Evolutionary conservation across 2,113 vertebrate species (phyloP).

Genomic region (Rallus limicola): DNA sequence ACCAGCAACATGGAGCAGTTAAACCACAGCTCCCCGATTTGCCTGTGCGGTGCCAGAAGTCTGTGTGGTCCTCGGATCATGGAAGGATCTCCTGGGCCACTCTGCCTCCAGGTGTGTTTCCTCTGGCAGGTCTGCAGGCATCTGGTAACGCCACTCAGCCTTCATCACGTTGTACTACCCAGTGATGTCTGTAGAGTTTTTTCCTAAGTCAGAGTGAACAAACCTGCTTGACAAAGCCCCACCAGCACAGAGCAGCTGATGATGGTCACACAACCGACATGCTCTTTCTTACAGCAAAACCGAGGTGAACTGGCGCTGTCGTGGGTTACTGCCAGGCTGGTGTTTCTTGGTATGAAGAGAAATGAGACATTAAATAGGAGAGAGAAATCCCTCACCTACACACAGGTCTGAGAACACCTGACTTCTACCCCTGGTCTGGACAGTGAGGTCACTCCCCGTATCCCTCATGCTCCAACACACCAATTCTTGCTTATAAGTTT

Average conservation of each 20-base stretch:
- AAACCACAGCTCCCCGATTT: neutral
- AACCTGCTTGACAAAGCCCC: neutral
- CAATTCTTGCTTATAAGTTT: neutral
- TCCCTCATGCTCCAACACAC: neutral
- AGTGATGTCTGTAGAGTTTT: neutral
- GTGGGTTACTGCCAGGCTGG: neutral
- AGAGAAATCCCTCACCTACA: neutral
- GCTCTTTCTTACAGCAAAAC: neutral
- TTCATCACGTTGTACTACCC: neutral
- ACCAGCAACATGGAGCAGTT: neutral
- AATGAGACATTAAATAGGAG: neutral
- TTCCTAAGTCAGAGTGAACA: neutral
- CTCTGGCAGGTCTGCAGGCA: neutral
- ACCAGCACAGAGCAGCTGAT: neutral
- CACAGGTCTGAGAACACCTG: neutral
- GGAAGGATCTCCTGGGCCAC: neutral
- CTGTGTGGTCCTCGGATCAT: neutral
- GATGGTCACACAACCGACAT: fast-evolving
- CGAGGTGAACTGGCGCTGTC: neutral
- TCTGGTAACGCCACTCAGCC: neutral
- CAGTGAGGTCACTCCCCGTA: neutral
- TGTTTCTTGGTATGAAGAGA: neutral
- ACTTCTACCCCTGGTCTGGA: neutral
- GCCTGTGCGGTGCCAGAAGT: neutral
- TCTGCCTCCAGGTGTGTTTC: neutral